These are phyloP conservation scores for Bombycilla garrulus DNA, from an alignment of 2,113 vertebrate genomes.

Conservation along the genomic window DNA sequence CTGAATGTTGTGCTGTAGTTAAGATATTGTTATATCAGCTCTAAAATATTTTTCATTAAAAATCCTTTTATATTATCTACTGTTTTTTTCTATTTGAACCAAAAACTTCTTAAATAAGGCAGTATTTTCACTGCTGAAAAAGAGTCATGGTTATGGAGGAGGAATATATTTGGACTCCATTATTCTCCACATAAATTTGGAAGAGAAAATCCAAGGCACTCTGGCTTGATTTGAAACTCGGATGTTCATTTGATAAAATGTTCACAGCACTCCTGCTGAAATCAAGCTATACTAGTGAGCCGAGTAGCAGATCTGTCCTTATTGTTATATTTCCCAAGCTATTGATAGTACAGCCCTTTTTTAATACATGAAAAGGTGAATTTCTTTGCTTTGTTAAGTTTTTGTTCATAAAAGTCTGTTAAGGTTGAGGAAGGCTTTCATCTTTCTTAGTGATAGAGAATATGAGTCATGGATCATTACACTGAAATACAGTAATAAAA, in stretches of 20 bases:
- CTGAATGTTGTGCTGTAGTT: neutral
- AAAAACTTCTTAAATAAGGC: neutral
- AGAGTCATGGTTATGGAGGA: neutral
- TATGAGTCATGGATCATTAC: neutral
- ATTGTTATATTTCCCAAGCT: neutral
- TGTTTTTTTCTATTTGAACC: neutral
- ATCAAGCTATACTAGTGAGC: neutral
- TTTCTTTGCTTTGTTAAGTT: neutral
- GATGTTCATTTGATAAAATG: neutral
- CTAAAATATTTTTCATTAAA: neutral
- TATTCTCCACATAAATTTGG: neutral
- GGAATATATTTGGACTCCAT: neutral
- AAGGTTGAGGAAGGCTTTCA: neutral
- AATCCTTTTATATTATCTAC: neutral
- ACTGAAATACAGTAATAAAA: neutral
- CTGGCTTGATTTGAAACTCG: neutral
- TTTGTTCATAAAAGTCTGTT: neutral
- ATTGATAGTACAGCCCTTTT: neutral
- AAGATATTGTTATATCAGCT: neutral
- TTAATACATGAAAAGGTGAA: neutral
- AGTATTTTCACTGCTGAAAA: neutral
- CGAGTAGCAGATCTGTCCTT: neutral
- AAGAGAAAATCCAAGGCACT: neutral
- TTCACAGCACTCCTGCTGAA: neutral
- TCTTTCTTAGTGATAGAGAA: neutral